Evolutionary conservation across 1,140 invertebrate species (phyloP).

Genomic region (Drosophila baimaii): DNA sequence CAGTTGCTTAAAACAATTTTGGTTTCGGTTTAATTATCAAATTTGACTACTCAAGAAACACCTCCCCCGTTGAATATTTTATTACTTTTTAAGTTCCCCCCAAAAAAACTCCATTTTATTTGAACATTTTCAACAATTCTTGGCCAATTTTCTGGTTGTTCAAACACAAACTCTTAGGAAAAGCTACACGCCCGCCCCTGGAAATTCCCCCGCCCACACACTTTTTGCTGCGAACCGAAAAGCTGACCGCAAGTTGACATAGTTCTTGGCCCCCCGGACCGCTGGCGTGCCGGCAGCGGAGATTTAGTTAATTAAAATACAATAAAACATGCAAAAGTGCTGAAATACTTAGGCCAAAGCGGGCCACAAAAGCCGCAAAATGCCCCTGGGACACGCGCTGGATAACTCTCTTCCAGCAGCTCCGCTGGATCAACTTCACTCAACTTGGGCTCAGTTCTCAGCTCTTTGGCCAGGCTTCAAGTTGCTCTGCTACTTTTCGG

Average conservation of each 20-base stretch:
- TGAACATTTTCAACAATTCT: slow-evolving; percentile 24
- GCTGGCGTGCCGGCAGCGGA: slow-evolving; percentile 1
- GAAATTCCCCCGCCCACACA: slow-evolving; percentile 21
- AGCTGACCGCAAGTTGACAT: slow-evolving; percentile 45
- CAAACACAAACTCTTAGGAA: slow-evolving; percentile 9
- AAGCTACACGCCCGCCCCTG: not conserved
- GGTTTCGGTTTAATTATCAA: no score
- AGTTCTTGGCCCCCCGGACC: slow-evolving; percentile 21
- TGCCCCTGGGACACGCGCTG: slow-evolving; percentile 28
- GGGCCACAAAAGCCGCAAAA: slow-evolving; percentile 47
- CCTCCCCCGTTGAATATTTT: no score
- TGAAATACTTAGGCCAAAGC: slow-evolving; percentile 40
- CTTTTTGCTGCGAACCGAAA: slow-evolving; percentile 23
- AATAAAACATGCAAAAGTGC: slow-evolving; percentile 76
- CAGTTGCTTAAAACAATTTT: no score
- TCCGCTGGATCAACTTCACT: slow-evolving; percentile 23
- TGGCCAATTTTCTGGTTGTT: slow-evolving; percentile 20
- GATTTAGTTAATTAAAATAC: slow-evolving; percentile 80
- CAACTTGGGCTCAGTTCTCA: slow-evolving; percentile 14
- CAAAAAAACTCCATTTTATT: slow-evolving; percentile 11
- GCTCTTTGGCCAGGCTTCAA: slow-evolving; percentile 29
- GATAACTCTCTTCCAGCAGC: slow-evolving; percentile 2
- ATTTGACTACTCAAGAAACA: no score
- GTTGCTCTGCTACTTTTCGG: slow-evolving; percentile 31
- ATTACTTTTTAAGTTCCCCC: not conserved